Conservation (phyloP, 2,797 vertebrate genomes). For the Pygocentrus nattereri region DNA sequence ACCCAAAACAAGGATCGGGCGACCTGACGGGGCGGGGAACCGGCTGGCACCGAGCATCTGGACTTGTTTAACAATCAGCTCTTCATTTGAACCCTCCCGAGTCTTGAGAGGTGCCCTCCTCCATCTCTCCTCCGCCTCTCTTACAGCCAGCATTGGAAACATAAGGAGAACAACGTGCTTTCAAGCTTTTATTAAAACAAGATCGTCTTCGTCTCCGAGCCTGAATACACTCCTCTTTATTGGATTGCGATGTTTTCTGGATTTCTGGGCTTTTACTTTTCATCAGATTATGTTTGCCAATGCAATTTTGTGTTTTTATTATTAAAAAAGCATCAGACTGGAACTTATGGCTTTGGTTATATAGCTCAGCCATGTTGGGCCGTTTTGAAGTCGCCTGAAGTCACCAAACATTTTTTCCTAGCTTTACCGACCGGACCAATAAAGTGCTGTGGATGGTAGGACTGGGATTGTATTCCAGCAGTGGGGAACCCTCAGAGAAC, state of each 20-base stretch:
- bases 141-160: neutral
- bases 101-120: neutral
- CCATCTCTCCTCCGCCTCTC: neutral
- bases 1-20: neutral
- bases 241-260: neutral
- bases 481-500: too few species aligned
- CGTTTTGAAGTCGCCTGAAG: neutral
- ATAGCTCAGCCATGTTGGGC: neutral
- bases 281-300: neutral
- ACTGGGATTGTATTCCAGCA: neutral
- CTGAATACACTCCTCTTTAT: neutral
- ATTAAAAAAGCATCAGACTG: conserved; percentile 8
- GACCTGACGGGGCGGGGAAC: conserved; percentile 1
- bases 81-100: neutral
- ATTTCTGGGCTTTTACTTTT: neutral
- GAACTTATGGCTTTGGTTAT: neutral
- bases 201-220: neutral
- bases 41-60: conserved; percentile 3
- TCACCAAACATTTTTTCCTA: neutral
- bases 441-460: neutral
- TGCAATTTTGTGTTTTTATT: neutral
- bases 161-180: neutral
- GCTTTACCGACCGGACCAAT: neutral
- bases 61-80: conserved; percentile 2
- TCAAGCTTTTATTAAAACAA: conserved; percentile 7